phyloP scores from a whole-genome alignment of 2,888 invertebrate genomes.

The Branchipolynoe longqiensis region DNA sequence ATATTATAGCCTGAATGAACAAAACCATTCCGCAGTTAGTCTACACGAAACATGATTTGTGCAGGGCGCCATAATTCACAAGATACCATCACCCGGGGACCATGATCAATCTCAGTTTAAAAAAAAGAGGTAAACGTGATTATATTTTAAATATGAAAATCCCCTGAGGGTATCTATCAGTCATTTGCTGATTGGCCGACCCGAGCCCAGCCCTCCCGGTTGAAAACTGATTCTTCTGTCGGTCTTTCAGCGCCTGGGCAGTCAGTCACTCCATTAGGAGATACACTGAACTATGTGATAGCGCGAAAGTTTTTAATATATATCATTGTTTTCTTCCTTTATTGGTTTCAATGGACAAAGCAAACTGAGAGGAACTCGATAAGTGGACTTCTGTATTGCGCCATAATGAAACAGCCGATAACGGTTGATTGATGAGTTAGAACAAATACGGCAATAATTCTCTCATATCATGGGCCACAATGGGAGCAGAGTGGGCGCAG shows the following conservation, averaged over 20 bases:
- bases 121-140: constrained; percentile 7
- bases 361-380: not conserved
- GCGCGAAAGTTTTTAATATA: too few species aligned
- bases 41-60: too few species aligned
- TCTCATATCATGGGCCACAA: constrained; percentile 30
- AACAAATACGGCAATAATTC: constrained; percentile 44
- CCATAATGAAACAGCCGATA: constrained; percentile 19
- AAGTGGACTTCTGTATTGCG: constrained; percentile 37
- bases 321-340: too few species aligned
- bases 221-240: constrained; percentile 29
- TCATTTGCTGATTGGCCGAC: constrained; percentile 41
- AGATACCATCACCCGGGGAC: too few species aligned
- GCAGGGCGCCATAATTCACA: too few species aligned
- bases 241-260: too few species aligned
- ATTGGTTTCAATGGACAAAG: not conserved
- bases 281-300: too few species aligned
- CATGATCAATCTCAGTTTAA: constrained; percentile 28
- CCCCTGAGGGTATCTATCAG: constrained; percentile 12
- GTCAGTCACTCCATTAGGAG: too few species aligned
- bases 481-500: too few species aligned
- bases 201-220: not conserved
- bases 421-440: constrained; percentile 44
- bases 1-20: too few species aligned
- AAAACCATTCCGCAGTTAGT: too few species aligned
- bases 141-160: constrained; percentile 47